A percentile compares a stretch with the other conserved stretches of the same genome.
phyloP scores from a whole-genome alignment of 2,888 invertebrate species.

The Cheilosia pagana region DNA sequence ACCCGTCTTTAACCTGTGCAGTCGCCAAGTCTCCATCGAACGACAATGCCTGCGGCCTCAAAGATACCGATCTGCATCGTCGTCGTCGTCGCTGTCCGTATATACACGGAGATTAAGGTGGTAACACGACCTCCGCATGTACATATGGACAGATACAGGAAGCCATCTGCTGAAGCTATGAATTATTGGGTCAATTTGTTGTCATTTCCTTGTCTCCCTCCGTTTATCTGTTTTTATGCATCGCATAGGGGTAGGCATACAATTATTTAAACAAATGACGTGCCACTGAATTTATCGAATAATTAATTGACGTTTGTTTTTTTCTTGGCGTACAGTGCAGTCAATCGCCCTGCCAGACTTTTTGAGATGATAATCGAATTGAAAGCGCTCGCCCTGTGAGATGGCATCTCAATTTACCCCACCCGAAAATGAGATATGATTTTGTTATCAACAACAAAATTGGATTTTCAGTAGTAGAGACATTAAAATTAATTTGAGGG shows the following conservation, averaged over 20 bases:
- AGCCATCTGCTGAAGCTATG: constrained; percentile 64
- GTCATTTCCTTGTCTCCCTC: constrained; percentile 53
- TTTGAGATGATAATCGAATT: constrained; percentile 57
- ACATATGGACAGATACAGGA: constrained; percentile 58
- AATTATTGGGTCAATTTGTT: constrained; percentile 70
- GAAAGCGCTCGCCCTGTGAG: constrained; percentile 13
- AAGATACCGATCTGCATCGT: constrained; percentile 60
- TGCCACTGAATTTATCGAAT: constrained; percentile 70
- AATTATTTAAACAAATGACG: constrained; percentile 67
- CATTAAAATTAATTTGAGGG: constrained; percentile 61
- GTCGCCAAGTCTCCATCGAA: constrained; percentile 37
- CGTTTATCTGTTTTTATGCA: constrained; percentile 38
- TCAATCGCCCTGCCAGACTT: constrained; percentile 38
- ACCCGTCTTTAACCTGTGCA: constrained; percentile 63
- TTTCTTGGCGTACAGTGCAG: constrained; percentile 15
- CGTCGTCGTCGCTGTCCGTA: constrained; percentile 17
- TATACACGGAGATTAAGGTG: constrained; percentile 65
- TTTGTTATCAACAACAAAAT: constrained; percentile 62
- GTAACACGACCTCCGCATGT: constrained; percentile 65
- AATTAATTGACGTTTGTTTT: constrained; percentile 65
- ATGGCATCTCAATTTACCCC: constrained; percentile 58
- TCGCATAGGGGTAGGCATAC: constrained; percentile 21
- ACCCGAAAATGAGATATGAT: constrained; percentile 45
- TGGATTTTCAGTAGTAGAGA: constrained; percentile 47
- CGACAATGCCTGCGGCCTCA: constrained; percentile 50